Base-by-base conservation (phyloP, 2,888 invertebrate species). In the Pinctada fucata region DNA sequence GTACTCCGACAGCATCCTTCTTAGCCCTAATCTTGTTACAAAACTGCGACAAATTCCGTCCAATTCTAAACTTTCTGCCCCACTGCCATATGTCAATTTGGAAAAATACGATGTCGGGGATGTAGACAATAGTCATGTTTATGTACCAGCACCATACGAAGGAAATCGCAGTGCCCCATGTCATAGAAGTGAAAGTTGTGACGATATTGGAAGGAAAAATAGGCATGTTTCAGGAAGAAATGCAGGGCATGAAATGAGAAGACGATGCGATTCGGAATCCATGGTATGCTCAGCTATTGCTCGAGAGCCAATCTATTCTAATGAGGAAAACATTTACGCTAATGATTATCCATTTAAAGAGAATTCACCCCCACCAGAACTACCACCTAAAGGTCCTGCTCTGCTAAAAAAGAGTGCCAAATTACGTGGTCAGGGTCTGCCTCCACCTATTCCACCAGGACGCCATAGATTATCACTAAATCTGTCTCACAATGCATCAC, bases 341-440 rank as follows among this genome's bases (percentile, higher is more conserved):
- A 90, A 90, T 83, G 84, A 87, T 45, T 81, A 79, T 51, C 72
- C 81, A 3, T 81, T 71, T 48, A 83, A 72, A 67, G 76, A 73
- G 47, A 82, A 84, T 63, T 83, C 85, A 3, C 85, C 87, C 10
- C 89, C 89, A 4, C 88, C 88, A 63, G 87, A 85, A 72, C 80
- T 90, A 16, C 90, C 90, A 6, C 90, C 90, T 3, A 90, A 90
- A 81, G 90, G 89, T 69, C 89, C 89, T 74, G 84, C 82, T 45
- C 79, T 90, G 3, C 76, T 85, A 31, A 83, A 78, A n/a, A 88
- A 85, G 78, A 79, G 74, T 48, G 84, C 78, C 58, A 73, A 75
- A n/a, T 48, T 63, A 8, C 51, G 51, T 48, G 51, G 72, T 5
- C 72, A 67, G 4, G 64, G 67, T 47, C 51, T 52, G 5, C 78